Conservation (phyloP, 2,113 vertebrate genomes). For the Xiphias gladius region DNA sequence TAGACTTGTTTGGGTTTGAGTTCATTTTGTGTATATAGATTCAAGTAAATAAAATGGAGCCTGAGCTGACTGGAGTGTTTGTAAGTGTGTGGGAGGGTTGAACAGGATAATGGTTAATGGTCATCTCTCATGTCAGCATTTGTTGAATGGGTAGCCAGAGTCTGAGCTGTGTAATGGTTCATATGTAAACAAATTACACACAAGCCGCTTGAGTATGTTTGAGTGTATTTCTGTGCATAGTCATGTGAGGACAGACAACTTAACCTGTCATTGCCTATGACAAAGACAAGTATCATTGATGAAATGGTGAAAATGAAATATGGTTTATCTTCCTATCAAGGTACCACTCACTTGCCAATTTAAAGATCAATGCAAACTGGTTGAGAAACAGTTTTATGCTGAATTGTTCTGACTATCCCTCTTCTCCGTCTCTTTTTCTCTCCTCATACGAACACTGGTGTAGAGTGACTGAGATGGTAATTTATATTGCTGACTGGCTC, state of each 20-base stretch:
- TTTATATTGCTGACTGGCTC: slow-evolving; percentile 69
- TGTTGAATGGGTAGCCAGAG: slow-evolving; percentile 39
- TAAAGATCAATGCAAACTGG: slow-evolving; percentile 53
- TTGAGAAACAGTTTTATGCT: slow-evolving; percentile 24
- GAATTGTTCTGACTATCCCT: slow-evolving; percentile 26
- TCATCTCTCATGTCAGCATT: slow-evolving; percentile 60
- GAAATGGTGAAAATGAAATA: slow-evolving; percentile 32
- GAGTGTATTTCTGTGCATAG: slow-evolving; percentile 34
- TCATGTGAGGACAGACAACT: slow-evolving; percentile 8
- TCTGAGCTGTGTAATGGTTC: slow-evolving; percentile 55
- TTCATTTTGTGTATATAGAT: slow-evolving; percentile 53
- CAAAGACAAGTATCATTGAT: slow-evolving; percentile 42
- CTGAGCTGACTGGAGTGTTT: slow-evolving; percentile 36
- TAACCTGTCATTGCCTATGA: slow-evolving; percentile 4
- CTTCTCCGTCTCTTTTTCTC: slow-evolving; percentile 4
- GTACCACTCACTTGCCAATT: slow-evolving; percentile 15
- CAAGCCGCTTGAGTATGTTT: slow-evolving; percentile 44
- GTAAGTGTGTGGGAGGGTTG: slow-evolving; percentile 30
- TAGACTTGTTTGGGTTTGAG: slow-evolving; percentile 48
- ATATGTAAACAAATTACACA: slow-evolving; percentile 55
- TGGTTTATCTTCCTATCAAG: slow-evolving; percentile 22
- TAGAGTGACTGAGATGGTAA: slow-evolving; percentile 60
- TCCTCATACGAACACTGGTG: slow-evolving; percentile 52
- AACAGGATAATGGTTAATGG: slow-evolving; percentile 19
- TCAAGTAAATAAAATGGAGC: slow-evolving; percentile 61